Evolutionary conservation across 92 coral and sea anemone genomes (phyloP).

Genomic region (Siderastrea siderea): DNA sequence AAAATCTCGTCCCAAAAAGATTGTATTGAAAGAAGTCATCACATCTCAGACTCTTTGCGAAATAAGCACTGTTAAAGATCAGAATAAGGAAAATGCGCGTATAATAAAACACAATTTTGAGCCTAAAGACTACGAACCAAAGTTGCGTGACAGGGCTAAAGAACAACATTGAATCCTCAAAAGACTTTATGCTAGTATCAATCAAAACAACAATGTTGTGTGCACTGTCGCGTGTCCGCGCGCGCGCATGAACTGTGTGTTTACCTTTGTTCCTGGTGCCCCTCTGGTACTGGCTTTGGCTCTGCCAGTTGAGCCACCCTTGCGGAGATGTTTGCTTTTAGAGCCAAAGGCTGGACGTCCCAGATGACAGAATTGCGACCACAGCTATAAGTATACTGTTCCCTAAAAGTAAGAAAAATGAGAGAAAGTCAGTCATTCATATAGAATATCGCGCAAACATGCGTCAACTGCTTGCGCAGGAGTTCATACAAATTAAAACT

Average conservation of each 20-base stretch:
- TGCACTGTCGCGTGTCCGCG: background rate
- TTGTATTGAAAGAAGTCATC: background rate
- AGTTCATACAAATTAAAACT: background rate
- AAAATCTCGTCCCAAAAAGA: background rate
- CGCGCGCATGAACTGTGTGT: background rate
- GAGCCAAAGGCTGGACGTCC: slow-evolving; percentile 87
- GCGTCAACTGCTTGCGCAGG: background rate
- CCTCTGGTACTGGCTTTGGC: slow-evolving; percentile 76
- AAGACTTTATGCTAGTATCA: background rate
- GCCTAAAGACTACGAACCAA: background rate
- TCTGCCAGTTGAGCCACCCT: slow-evolving; percentile 88
- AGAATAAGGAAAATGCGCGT: background rate
- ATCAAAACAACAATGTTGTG: too few relatives aligned
- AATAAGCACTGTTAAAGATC: too few relatives aligned
- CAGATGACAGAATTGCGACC: slow-evolving; percentile 83
- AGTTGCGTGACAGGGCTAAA: background rate
- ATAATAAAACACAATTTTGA: background rate
- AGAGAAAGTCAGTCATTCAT: background rate
- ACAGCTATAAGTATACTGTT: slow-evolving; percentile 79
- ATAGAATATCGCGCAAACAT: background rate
- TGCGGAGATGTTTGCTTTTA: slow-evolving; percentile 78
- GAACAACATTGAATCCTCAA: too few relatives aligned
- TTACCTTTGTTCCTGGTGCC: slow-evolving; percentile 77
- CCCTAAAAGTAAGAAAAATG: slow-evolving; percentile 56
- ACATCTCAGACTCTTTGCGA: background rate